phyloP scores from a whole-genome alignment of 2,113 vertebrate species.

The Peucedramus taeniatus region DNA sequence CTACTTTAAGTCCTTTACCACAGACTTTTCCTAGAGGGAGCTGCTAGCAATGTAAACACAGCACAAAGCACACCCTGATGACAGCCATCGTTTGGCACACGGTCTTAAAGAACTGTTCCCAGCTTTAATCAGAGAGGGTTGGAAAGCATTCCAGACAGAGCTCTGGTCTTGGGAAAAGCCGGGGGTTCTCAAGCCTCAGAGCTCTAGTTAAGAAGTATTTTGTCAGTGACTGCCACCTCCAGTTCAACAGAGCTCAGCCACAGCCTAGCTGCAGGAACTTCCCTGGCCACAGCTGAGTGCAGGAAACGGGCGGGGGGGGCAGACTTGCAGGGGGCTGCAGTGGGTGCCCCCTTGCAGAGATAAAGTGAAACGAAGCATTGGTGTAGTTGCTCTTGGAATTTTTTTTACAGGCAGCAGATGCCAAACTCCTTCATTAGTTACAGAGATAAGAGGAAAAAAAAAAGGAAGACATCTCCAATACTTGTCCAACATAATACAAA shows the following conservation, averaged over 20 bases:
- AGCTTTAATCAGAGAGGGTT: neutral
- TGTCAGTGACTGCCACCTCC: neutral
- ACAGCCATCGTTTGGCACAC: neutral
- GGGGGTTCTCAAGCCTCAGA: neutral
- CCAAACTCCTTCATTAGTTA: neutral
- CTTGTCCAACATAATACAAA: neutral
- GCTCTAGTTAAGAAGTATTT: neutral
- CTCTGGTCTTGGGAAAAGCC: neutral
- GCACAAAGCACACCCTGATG: neutral
- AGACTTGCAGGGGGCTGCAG: neutral
- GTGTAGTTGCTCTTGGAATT: neutral
- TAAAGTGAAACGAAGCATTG: neutral
- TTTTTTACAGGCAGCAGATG: neutral
- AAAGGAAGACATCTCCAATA: neutral
- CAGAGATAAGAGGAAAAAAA: neutral
- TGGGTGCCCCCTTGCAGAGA: neutral
- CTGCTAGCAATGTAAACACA: neutral
- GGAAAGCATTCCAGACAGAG: neutral
- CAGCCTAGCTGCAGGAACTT: no score
- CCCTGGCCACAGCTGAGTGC: rapidly evolving
- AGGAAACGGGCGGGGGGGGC: no score
- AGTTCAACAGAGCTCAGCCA: neutral
- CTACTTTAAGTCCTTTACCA: neutral
- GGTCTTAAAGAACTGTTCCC: neutral
- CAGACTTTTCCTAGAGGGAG: neutral